Percentiles rank a stretch among this genome's conserved stretches.
Conservation (phyloP, 1,140 invertebrate species). For the Kradibia gibbosae region DNA sequence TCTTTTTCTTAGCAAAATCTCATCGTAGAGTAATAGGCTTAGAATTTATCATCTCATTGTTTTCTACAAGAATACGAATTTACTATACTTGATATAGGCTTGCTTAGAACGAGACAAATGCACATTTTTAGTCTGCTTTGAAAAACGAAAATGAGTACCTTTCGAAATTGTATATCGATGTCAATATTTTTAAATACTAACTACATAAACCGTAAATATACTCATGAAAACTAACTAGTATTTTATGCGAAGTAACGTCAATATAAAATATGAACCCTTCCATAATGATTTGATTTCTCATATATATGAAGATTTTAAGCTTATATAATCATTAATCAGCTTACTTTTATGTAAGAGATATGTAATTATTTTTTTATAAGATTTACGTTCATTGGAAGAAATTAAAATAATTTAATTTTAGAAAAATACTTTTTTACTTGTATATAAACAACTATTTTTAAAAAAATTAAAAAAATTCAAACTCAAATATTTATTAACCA, state of each 20-base stretch:
- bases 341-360: not conserved
- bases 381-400: too few relatives aligned
- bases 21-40: constrained; percentile 42
- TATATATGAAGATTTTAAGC: not conserved
- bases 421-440: too few relatives aligned
- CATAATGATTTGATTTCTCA: not conserved
- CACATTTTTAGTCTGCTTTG: not conserved
- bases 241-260: not conserved
- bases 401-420: too few relatives aligned
- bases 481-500: too few relatives aligned
- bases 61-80: constrained; percentile 6
- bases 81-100: not conserved
- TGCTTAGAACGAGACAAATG: not conserved
- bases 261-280: not conserved
- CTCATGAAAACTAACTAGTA: not conserved
- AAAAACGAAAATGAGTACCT: not conserved
- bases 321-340: not conserved
- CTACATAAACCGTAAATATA: not conserved
- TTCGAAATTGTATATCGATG: not conserved
- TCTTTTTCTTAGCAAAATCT: constrained; percentile 35
- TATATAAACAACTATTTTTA: too few relatives aligned
- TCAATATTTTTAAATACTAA: not conserved
- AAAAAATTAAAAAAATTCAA: too few relatives aligned
- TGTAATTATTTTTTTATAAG: too few relatives aligned
- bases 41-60: constrained; percentile 17